A percentile compares a stretch with the other conserved stretches of the same genome.
Conservation (phyloP, 1,140 invertebrate genomes). For the Hypsibius dujardini region DNA sequence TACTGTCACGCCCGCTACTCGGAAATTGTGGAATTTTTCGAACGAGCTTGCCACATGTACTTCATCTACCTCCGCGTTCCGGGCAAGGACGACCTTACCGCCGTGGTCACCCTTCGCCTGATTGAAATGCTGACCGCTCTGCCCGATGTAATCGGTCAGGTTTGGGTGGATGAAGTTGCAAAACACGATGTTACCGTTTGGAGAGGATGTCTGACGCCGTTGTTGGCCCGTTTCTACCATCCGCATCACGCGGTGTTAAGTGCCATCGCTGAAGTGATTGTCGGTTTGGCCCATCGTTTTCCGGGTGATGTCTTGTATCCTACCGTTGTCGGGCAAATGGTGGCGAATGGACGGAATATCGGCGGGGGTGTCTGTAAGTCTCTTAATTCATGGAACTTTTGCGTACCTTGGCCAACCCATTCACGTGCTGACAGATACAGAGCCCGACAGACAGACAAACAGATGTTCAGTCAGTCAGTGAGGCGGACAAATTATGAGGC, state of each 20-base stretch:
- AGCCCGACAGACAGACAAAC: too few species aligned
- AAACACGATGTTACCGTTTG: not conserved
- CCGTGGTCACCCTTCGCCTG: not conserved
- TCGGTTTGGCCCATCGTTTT: not conserved
- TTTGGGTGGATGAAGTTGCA: not conserved
- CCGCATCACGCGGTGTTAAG: not conserved
- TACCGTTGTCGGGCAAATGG: not conserved
- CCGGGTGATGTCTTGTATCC: not conserved
- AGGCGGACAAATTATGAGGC: too few species aligned
- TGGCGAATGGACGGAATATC: not conserved
- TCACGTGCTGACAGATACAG: too few species aligned
- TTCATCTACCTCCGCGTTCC: not conserved
- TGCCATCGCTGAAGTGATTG: not conserved
- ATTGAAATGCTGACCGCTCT: constrained; percentile 1
- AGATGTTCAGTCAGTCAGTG: too few species aligned
- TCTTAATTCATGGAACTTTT: not conserved
- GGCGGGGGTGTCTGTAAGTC: not conserved
- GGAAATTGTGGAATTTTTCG: not conserved
- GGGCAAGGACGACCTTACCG: not conserved
- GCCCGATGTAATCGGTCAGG: not conserved
- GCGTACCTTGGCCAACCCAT: too few species aligned
- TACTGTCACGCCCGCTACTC: not conserved
- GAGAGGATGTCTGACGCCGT: not conserved
- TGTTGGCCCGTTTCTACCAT: constrained; percentile 2
- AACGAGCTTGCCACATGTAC: not conserved